Evolutionary conservation across 2,797 vertebrate species (phyloP), one percentile per base, ranked within the genome.

Genomic region (Pitangus sulphuratus): DNA sequence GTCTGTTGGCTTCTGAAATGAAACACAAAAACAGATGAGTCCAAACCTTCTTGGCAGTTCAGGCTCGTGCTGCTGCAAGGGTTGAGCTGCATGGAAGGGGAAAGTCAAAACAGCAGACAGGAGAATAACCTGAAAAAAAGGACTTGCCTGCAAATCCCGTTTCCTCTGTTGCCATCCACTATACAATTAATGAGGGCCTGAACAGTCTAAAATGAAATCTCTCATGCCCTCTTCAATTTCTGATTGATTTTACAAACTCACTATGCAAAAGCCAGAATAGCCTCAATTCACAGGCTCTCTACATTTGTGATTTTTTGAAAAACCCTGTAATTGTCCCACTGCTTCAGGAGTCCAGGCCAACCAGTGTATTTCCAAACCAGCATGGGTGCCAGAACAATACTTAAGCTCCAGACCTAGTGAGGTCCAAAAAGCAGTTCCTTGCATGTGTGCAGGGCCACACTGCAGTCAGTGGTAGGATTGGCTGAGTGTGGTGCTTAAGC

Each of bases 231-330:
- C 91, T 90, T 92, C 65, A 40, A 77, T 84, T 83, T 84, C 93
- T 96, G 94, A 94, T 93, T 70, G 87, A 50, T 96, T 97, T 95
- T 90, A 92, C 95, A 96, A 96, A 87, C 87, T 58, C 57, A 5
- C 64, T 50, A 0, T 19, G 57, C 45, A 92, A 87, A 87, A 87
- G 39, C 57, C 93, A 94, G 81, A 90, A 60, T 1, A 89, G 86
- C 77, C 60, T 74, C 66, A 12, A 19, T 62, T 71, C 90, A 76
- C 50, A 79, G 82, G 33, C 81, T 85, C 50, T 87, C 78, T 42
- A 3, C 33, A 60, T 50, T 89, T 89, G 70, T 88, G 85, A 77
- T 61, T 79, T 77, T 70, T 70, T 83, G 3, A 71, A 90, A 81
- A 70, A 8, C 44, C 45, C 48, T 56, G 31, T 77, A 77, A 93